Evolutionary conservation across 2,888 invertebrate species (phyloP), one percentile per base, ranked within the genome.

Genomic region (Synanthedon myopaeformis): DNA sequence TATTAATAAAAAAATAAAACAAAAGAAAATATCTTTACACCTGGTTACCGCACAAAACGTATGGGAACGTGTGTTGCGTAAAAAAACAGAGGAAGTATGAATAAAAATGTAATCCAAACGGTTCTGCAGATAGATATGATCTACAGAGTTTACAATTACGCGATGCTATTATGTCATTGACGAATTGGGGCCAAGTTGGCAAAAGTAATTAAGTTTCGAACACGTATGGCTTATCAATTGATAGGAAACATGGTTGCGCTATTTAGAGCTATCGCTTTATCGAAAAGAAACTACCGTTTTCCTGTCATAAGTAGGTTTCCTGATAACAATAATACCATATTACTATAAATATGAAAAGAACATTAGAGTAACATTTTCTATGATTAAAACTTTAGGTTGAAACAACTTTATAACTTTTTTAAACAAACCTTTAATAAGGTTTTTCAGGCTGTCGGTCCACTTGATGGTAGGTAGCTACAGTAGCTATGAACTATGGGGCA

Each of bases 1-100:
- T 45, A 45, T 45, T 45, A 45, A 45, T 45, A 45, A 45, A 45
- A 45, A 10, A 35, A 23, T n/a, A 23, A 35, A 45, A 45, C 45
- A 45, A 45, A 45, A 14, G 45, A 14, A 45, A 45, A 45, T 45
- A 45, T 45, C 35, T 45, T n/a, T 45, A 10, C 45, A 45, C 13
- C 42, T 13, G 8, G 45, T 45, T 45, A 45, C 45, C 13, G 45
- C 45, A 45, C n/a, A 11, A 35, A 45, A 45, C 59, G 68, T 72
- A 77, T 79, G 78, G 72, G 79, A 79, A 76, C 67, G 55, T 51
- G 58, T 76, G 77, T 62, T 72, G 65, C 70, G 72, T 77, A 52
- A 50, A 53, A 23, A 53, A 55, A 58, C 61, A 63, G 63, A 77
- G 76, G 78, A 79, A 81, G 74, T 78, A 71, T 68, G 78, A 77